Evolutionary conservation across 2,113 vertebrate species (phyloP).

Genomic region (Chinchilla lanigera): DNA sequence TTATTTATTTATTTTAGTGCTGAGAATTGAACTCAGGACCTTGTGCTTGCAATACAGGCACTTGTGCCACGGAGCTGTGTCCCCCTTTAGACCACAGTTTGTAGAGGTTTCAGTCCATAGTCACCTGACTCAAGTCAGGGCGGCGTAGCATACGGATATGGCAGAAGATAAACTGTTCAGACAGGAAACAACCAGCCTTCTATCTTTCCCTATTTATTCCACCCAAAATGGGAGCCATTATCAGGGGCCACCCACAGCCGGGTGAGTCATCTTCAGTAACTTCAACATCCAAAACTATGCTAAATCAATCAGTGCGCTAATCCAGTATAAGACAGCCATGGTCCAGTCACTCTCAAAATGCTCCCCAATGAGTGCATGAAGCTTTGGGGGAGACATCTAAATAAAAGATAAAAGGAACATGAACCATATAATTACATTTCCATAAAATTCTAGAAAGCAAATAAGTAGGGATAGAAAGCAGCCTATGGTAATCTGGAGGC

Average conservation of each 20-base stretch:
- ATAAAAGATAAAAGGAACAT: not conserved
- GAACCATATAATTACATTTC: not conserved
- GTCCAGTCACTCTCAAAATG: not conserved
- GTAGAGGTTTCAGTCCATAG: not conserved
- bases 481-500: not conserved
- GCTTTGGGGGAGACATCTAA: not conserved
- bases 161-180: not conserved
- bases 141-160: not conserved
- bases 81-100: not conserved
- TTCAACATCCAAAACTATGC: not conserved
- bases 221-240: not conserved
- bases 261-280: not conserved
- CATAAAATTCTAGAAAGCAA: not conserved
- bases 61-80: too few species aligned
- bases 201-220: not conserved
- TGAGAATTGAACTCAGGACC: too few species aligned
- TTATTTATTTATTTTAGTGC: too few species aligned
- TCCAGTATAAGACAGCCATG: not conserved
- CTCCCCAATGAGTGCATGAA: not conserved
- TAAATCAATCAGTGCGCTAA: not conserved
- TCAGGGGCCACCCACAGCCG: not conserved
- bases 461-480: not conserved
- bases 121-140: not conserved
- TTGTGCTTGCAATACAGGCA: too few species aligned
- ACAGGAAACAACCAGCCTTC: not conserved